Percentiles rank a stretch among this genome's conserved stretches.
These are phyloP conservation scores for Mesochorus sp. DNA, from an alignment of 2,888 invertebrate genomes.

Conservation along the genomic window DNA sequence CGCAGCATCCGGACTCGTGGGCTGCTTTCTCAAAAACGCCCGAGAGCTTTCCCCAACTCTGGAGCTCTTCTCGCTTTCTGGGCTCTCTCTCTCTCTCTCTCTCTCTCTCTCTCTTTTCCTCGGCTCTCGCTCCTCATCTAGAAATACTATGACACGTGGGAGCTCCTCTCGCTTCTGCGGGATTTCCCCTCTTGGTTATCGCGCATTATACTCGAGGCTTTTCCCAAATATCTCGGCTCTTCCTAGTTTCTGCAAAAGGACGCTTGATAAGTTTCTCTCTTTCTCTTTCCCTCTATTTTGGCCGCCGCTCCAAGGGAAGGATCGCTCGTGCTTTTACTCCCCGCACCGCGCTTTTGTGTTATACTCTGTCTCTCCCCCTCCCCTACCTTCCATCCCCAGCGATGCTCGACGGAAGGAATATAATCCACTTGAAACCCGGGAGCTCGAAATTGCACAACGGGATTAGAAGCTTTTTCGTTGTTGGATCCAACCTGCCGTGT, in stretches of 20 bases:
- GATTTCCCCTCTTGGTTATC: conserved; percentile 55
- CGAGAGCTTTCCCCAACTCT: conserved; percentile 45
- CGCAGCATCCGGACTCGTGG: conserved; percentile 35
- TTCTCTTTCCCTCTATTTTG: background rate
- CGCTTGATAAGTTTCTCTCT: conserved; percentile 33
- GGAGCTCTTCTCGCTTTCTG: no score
- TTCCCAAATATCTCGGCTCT: conserved; percentile 42
- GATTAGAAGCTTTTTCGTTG: conserved; percentile 57
- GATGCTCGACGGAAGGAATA: conserved; percentile 48
- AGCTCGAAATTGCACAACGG: conserved; percentile 19
- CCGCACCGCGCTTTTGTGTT: background rate
- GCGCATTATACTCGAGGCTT: conserved; percentile 51
- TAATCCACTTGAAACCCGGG: conserved; percentile 43
- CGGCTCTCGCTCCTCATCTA: conserved; percentile 13
- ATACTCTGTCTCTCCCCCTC: background rate
- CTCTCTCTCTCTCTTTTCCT: conserved; percentile 13
- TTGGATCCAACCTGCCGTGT: conserved; percentile 40
- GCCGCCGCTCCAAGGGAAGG: background rate
- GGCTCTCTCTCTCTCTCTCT: conserved; percentile 8
- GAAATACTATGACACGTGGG: conserved; percentile 41
- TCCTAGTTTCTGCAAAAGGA: conserved; percentile 33
- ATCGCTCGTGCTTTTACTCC: conserved; percentile 7
- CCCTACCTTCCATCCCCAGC: background rate
- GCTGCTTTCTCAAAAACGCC: conserved; percentile 45
- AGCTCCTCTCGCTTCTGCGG: conserved; percentile 36